Evolutionary conservation across 2,888 invertebrate species (phyloP), one percentile per base, ranked within the genome.

Genomic region (Meloe dianella): DNA sequence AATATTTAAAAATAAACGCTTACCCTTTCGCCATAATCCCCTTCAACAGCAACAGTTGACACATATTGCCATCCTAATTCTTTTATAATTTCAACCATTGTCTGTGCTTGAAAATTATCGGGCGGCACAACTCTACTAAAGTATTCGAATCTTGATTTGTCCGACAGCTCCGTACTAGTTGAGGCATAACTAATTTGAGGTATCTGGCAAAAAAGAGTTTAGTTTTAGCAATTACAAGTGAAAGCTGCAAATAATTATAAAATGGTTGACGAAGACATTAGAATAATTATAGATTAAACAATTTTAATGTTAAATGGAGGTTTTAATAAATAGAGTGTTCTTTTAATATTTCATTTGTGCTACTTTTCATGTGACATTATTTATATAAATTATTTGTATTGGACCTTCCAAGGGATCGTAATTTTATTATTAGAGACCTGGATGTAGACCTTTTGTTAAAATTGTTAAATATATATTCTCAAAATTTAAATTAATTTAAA

Each of bases 21-120:
- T 75, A 89, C 90, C 83, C 88, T 88, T 80, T 91, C 90, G 2
- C 92, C 92, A 77, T 92, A 92, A 75, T 91, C 91, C 14, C 92
- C 92, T 75, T 91, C 91, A 47, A 91, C 91, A 24, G 91, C 91
- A 8, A 93, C 88, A 0, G 92, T 92, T 20, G 91, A 91, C 4
- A 92, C 91, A 79, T 91, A 93, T 73, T 87, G 90, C 92, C 92
- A 93, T 47, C 88, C 88, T n/a, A 91, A 84, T 66, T 86, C 85
- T 65, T 86, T 85, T 57, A 91, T 86, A 75, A 91, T 87, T 80
- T 90, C 89, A 27, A 90, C 89, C 85, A 91, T 88, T 0, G 90
- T 87, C 71, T 89, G 89, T 0, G 90, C 90, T 79, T 91, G 91
- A 74, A 90, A 89, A 79, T 89, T 90, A 79, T 91, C 91, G 10